A percentile compares a stretch with the other conserved stretches of the same genome.
Evolutionary conservation across 1,140 invertebrate genomes (phyloP).

Genomic region (Reticulitermes speratus): DNA sequence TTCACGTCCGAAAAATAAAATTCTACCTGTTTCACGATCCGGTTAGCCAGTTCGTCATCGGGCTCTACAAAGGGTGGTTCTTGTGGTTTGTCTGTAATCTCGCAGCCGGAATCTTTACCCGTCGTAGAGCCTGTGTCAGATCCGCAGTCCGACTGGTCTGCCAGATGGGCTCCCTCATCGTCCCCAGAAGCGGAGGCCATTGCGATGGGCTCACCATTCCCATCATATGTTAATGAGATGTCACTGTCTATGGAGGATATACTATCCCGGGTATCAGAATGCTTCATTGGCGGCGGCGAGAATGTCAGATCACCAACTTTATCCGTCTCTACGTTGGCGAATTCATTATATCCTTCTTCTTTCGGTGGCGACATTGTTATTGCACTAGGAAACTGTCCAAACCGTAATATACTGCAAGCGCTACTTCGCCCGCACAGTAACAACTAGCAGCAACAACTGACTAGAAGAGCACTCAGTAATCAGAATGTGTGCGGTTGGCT

Average conservation of each 20-base stretch:
- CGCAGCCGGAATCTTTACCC: slow-evolving; percentile 61
- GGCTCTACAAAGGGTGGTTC: slow-evolving; percentile 50
- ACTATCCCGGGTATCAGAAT: slow-evolving; percentile 60
- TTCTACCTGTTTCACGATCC: slow-evolving; percentile 82
- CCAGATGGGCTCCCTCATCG: slow-evolving; percentile 52
- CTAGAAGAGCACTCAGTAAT: too few relatives aligned
- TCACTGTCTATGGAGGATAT: slow-evolving; percentile 65
- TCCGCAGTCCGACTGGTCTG: slow-evolving; percentile 60
- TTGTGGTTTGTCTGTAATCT: slow-evolving; percentile 48
- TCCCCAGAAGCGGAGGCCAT: slow-evolving; percentile 43
- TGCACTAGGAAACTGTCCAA: not conserved
- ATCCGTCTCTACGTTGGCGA: slow-evolving; percentile 23
- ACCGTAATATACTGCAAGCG: not conserved
- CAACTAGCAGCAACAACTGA: too few relatives aligned
- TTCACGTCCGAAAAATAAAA: slow-evolving; percentile 95
- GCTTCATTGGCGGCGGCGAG: slow-evolving; percentile 52
- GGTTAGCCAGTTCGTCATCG: slow-evolving; percentile 69
- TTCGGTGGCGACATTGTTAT: slow-evolving; percentile 15
- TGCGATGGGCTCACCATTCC: slow-evolving; percentile 44
- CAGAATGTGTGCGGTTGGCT: too few relatives aligned
- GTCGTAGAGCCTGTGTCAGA: slow-evolving; percentile 52
- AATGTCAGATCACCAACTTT: slow-evolving; percentile 33
- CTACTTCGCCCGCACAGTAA: too few relatives aligned
- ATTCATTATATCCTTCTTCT: not conserved
- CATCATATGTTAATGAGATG: slow-evolving; percentile 57